Evolutionary conservation across 2,113 vertebrate species (phyloP).

Genomic region (Pleuronectes platessa): DNA sequence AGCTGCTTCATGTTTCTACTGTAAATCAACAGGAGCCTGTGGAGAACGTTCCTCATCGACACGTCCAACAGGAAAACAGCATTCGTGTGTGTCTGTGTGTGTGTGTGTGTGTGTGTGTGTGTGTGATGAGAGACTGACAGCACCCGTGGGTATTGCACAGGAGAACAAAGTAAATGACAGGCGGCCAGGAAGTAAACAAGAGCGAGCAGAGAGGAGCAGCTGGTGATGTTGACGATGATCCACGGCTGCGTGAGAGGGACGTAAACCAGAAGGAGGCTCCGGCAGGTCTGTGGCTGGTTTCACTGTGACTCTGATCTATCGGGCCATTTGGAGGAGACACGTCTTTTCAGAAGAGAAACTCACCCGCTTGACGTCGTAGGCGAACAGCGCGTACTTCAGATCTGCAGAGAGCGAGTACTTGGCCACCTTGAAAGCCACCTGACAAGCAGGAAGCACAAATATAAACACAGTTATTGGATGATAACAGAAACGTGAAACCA

Average conservation of each 20-base stretch:
- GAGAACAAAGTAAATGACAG: conserved; percentile 29
- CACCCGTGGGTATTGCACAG: neutral
- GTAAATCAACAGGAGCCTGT: neutral
- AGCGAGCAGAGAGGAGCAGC: neutral
- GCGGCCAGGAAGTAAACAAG: conserved; percentile 36
- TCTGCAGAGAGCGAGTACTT: conserved; percentile 94
- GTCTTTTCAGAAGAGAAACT: conserved; percentile 53
- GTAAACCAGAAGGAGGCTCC: neutral
- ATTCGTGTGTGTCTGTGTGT: neutral
- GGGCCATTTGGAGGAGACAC: too few species aligned
- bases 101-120: neutral
- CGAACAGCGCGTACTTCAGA: conserved; percentile 92
- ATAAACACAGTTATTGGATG: neutral
- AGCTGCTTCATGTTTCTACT: too few species aligned
- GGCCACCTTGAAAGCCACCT: conserved; percentile 94
- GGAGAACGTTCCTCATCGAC: neutral
- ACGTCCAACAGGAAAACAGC: too few species aligned
- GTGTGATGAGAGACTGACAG: conserved; percentile 14
- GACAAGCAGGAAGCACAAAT: neutral
- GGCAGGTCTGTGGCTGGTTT: neutral
- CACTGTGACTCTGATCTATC: neutral
- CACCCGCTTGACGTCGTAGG: conserved; percentile 95
- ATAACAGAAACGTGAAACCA: too few species aligned
- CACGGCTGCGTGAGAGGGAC: neutral
- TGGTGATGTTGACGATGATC: conserved; percentile 9